Conservation (phyloP, 2,888 invertebrate species). For the Pollenia angustigena region DNA sequence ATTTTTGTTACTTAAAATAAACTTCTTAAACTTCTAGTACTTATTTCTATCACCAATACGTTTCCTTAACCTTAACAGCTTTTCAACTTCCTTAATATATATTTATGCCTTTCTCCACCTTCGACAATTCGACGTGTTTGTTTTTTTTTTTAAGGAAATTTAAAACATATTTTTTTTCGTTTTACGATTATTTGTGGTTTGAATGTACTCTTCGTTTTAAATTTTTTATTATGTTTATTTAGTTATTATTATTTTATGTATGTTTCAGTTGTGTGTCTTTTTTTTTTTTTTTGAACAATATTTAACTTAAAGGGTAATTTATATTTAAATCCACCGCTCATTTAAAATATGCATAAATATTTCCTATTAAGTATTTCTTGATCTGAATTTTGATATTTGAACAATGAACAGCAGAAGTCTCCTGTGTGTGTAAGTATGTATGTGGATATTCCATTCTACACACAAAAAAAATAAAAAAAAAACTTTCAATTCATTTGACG, state of each 20-base stretch:
- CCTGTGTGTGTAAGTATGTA: background rate
- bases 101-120: background rate
- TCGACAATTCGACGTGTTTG: background rate
- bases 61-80: too few relatives aligned
- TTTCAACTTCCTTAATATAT: constrained; percentile 1
- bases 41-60: too few relatives aligned
- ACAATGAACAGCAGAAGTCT: constrained; percentile 7
- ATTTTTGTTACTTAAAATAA: too few relatives aligned
- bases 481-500: constrained; percentile 39
- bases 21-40: too few relatives aligned
- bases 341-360: constrained; percentile 37
- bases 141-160: background rate
- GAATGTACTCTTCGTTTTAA: background rate
- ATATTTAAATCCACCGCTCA: constrained; percentile 43
- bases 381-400: constrained; percentile 52
- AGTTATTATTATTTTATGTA: constrained; percentile 15
- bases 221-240: constrained; percentile 11
- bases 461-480: background rate
- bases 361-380: constrained; percentile 30
- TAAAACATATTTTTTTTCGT: too few relatives aligned
- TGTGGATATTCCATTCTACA: background rate
- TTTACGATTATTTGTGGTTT: too few relatives aligned
- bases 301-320: constrained; percentile 52
- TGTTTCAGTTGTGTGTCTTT: background rate
- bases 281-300: background rate